Conservation (phyloP, 2,797 vertebrate genomes). For the Propithecus deckenii region DNA sequence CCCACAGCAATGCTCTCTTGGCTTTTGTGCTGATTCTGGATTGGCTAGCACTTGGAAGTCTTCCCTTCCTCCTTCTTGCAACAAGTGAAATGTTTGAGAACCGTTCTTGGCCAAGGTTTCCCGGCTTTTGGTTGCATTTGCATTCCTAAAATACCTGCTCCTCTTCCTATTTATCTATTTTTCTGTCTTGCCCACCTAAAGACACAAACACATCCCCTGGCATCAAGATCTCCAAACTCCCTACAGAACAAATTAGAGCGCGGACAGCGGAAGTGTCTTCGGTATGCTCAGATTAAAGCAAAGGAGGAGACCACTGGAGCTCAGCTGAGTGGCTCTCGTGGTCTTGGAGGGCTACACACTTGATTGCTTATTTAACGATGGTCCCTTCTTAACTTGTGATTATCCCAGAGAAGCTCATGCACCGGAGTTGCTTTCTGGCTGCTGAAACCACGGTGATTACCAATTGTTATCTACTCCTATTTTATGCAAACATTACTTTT, state of each 20-base stretch:
- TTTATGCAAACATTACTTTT: neutral
- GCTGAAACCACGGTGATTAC: neutral
- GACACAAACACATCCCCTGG: neutral
- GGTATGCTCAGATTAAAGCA: neutral
- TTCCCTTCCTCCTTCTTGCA: neutral
- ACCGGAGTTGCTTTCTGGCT: neutral
- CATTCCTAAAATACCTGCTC: neutral
- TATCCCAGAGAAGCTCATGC: neutral
- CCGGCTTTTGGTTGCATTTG: neutral
- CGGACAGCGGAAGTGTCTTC: neutral
- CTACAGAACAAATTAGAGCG: neutral
- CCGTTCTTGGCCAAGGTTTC: neutral
- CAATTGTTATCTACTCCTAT: neutral
- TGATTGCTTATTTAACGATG: neutral
- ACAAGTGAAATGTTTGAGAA: conserved; percentile 21
- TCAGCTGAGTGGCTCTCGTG: neutral
- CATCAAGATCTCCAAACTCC: neutral
- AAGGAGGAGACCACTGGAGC: neutral
- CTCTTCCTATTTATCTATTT: neutral
- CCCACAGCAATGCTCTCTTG: fast-evolving
- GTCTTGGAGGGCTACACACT: neutral
- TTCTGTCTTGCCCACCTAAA: neutral
- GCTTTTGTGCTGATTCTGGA: neutral
- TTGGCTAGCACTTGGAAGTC: neutral
- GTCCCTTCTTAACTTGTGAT: neutral